These are phyloP conservation scores for Drosophila quadrilineata DNA, from an alignment of 1,140 invertebrate genomes.

Conservation along the genomic window DNA sequence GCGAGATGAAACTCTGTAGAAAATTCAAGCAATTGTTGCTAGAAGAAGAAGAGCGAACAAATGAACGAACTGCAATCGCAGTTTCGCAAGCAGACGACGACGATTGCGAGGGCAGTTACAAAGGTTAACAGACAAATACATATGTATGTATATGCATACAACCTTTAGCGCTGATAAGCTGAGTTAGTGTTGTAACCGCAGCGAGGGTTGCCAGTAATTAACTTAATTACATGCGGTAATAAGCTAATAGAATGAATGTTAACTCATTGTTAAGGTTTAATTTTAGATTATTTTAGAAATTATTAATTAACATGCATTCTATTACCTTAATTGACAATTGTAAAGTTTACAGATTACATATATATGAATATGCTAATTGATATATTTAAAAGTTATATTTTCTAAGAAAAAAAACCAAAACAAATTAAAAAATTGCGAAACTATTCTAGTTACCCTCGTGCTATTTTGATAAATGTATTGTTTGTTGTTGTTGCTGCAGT, in stretches of 20 bases:
- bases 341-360: no score
- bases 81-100: slow-evolving; percentile 33
- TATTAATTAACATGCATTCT: neutral
- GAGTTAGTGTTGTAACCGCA: no score
- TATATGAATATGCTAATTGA: no score
- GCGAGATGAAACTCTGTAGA: slow-evolving; percentile 19
- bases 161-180: no score
- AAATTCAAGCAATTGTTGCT: slow-evolving; percentile 38
- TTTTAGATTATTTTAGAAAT: neutral
- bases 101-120: slow-evolving; percentile 11
- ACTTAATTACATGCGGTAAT: no score
- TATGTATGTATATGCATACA: no score
- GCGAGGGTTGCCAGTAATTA: no score
- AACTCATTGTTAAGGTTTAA: no score
- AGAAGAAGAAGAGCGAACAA: slow-evolving; percentile 6
- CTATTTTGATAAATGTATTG: slow-evolving; percentile 16
- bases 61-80: slow-evolving; percentile 20
- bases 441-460: slow-evolving; percentile 9
- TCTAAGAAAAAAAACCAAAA: neutral
- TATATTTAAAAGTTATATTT: no score
- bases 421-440: neutral
- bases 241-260: no score
- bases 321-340: no score
- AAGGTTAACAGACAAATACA: neutral
- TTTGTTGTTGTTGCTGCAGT: neutral